Base-by-base conservation (phyloP, 1,140 invertebrate genomes). In the Patella vulgata region DNA sequence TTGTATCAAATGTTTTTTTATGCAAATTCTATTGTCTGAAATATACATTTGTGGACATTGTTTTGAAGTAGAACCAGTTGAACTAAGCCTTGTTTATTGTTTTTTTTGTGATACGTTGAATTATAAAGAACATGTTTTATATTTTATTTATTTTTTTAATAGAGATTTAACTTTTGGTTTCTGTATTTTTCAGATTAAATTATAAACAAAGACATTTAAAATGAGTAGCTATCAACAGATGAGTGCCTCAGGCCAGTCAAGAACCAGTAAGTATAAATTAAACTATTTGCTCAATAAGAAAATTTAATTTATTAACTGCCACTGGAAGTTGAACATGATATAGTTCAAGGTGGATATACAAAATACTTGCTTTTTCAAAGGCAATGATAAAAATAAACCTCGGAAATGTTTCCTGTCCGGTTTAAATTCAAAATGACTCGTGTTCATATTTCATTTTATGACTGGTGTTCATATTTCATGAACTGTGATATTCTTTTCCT, bases 221-320 rank as follows among this genome's bases (percentile, higher is more conserved):
- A 68, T 31, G 28, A 71, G 70, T 66, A 73, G 70, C 64, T 69
- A 68, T 43, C 71, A 73, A 44, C 71, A 71, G 57, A 66, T 73
- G 56, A 73, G 70, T 61, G 51, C 63, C 14, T 52, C 54, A 33
- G 61, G 69, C 28, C 65, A 64, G 25, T 53, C 59, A 30, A 66
- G 68, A 39, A 63, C 65, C 28, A 71, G 71, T 73, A 51, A 70
- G 71, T 76, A 39, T 3, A n/a, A 11, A n/a, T 46, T 27, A 30
- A 11, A 27, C 6, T 42, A 21, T 31, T 25, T 23, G 48, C 44
- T 54, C 14, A 57, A 31, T n/a, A 12, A 51, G 21, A 4, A 23
- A 3, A 4, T 11, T 52, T 21, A 17, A 17, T 39, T 25, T 0
- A 2, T 9, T 55, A 8, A 11, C 56, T 42, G 21, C 23, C 12